These are phyloP conservation scores for Pectinophora gossypiella DNA, from an alignment of 1,140 invertebrate genomes.

Conservation along the genomic window DNA sequence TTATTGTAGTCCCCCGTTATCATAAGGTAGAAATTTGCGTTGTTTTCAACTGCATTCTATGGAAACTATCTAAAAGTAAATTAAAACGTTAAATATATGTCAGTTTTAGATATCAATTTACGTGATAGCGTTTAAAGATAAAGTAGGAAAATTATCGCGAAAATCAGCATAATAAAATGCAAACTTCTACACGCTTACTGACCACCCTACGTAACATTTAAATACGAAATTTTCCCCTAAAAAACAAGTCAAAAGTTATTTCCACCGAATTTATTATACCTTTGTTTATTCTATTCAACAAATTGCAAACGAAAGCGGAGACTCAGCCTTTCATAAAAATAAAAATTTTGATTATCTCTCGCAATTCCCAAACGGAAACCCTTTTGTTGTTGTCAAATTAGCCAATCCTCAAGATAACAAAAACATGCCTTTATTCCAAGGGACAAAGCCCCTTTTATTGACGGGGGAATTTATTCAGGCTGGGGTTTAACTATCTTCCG, in stretches of 20 bases:
- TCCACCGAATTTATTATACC: conserved; percentile 36
- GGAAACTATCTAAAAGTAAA: no score
- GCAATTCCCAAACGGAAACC: conserved; percentile 60
- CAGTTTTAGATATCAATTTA: no score
- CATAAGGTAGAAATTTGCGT: no score
- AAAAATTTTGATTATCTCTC: conserved; percentile 60
- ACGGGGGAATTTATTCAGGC: conserved; percentile 65
- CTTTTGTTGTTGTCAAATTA: conserved; percentile 76
- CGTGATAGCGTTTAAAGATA: no score
- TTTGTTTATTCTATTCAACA: conserved; percentile 34
- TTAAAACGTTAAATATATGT: no score
- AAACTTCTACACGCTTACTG: background rate
- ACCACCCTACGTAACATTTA: background rate
- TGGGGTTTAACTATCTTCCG: conserved; percentile 69
- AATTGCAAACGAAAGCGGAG: conserved; percentile 38
- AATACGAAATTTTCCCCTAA: background rate
- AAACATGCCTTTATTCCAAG: conserved; percentile 69
- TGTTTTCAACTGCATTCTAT: no score
- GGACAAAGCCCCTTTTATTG: conserved; percentile 68
- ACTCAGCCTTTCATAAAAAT: conserved; percentile 36
- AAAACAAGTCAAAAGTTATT: conserved; percentile 27
- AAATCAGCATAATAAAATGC: no score
- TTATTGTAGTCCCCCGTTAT: no score
- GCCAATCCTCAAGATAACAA: conserved; percentile 75
- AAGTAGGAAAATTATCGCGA: conserved; percentile 36